These are phyloP conservation scores for Psittacara wagleri DNA, from an alignment of 2,113 vertebrate genomes.

Conservation along the genomic window DNA sequence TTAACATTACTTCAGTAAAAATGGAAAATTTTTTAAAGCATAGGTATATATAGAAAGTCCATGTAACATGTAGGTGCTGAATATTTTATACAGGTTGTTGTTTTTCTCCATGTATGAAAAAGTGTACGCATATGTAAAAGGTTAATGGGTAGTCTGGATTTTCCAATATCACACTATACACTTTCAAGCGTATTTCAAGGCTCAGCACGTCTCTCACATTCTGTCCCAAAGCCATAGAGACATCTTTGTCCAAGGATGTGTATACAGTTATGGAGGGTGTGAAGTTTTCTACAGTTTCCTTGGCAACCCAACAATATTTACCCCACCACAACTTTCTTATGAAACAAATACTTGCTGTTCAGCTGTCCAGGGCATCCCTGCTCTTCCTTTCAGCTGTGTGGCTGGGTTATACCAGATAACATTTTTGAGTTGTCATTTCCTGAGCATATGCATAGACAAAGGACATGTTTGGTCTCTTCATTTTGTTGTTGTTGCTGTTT, in stretches of 20 bases:
- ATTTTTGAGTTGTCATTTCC: background rate
- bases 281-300: conserved; percentile 20
- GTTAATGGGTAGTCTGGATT: background rate
- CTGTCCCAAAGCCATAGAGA: conserved; percentile 5
- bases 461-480: background rate
- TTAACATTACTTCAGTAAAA: background rate
- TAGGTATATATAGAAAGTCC: background rate
- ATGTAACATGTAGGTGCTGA: background rate
- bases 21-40: background rate
- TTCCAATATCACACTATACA: background rate
- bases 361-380: background rate
- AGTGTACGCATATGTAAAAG: background rate
- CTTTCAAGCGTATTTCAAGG: background rate
- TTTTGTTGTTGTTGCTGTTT: background rate
- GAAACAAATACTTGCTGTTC: background rate
- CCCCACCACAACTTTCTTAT: background rate
- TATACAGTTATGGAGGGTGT: background rate
- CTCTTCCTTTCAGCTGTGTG: background rate
- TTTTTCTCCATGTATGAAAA: background rate
- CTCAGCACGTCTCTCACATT: background rate
- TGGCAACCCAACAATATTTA: conserved; percentile 41
- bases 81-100: background rate
- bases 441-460: background rate
- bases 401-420: background rate
- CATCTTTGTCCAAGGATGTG: background rate